phyloP scores from a whole-genome alignment of 1,140 invertebrate species.

The Zaprionus taronus region DNA sequence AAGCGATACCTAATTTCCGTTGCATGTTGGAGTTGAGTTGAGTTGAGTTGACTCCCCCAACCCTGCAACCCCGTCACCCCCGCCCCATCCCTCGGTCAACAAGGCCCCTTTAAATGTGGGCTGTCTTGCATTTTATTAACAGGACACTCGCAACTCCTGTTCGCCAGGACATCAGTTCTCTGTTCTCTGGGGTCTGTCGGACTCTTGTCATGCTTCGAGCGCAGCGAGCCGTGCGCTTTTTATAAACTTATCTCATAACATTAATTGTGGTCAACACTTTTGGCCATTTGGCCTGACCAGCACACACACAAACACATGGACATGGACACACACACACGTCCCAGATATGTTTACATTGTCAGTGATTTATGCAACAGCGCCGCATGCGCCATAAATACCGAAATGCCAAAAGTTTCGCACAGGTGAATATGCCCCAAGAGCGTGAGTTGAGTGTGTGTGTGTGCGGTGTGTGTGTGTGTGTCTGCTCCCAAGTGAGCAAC shows the following conservation, averaged over 20 bases:
- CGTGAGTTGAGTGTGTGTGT: conserved; percentile 8
- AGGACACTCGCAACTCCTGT: conserved; percentile 9
- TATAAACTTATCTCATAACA: conserved; percentile 84
- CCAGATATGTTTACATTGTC: conserved; percentile 74
- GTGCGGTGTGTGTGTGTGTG: conserved; percentile 22
- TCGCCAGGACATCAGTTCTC: neutral
- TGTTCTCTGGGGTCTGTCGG: conserved; percentile 2
- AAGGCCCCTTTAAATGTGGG: neutral
- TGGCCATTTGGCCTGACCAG: conserved; percentile 72
- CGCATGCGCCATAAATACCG: conserved; percentile 82
- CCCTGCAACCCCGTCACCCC: neutral
- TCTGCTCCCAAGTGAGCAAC: conserved; percentile 76
- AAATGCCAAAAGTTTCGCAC: conserved; percentile 78
- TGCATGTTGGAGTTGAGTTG: conserved; percentile 27
- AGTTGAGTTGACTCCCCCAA: neutral
- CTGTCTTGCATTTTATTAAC: conserved; percentile 75
- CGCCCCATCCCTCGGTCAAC: neutral
- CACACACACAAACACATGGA: conserved; percentile 17
- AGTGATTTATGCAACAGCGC: conserved; percentile 83
- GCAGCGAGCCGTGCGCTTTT: conserved; percentile 67
- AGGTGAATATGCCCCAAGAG: conserved; percentile 48
- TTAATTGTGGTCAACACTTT: conserved; percentile 84
- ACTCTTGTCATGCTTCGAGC: conserved; percentile 41
- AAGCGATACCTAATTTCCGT: conserved; percentile 82
- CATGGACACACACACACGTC: neutral